Evolutionary conservation across 2,113 vertebrate species (phyloP).

Genomic region (Garra rufa): DNA sequence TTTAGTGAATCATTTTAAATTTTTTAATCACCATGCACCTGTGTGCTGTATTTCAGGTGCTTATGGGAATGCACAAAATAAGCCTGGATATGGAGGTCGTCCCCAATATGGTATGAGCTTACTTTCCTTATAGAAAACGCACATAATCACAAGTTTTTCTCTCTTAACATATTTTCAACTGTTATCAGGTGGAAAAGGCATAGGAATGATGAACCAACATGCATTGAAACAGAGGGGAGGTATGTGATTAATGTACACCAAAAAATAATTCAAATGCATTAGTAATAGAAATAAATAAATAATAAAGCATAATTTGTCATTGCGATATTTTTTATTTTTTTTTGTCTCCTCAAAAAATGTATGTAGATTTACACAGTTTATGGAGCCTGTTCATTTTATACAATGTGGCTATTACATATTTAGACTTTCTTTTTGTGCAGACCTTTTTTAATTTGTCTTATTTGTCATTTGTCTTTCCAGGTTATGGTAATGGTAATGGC

Average conservation of each 20-base stretch:
- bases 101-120: conserved; percentile 64
- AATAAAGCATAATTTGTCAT: too few species aligned
- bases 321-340: too few species aligned
- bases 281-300: too few species aligned
- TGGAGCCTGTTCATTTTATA: not conserved
- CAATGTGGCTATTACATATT: conserved; percentile 7
- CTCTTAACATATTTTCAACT: not conserved
- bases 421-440: not conserved
- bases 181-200: conserved; percentile 53
- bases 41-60: conserved; percentile 52
- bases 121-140: not conserved
- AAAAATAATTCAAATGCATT: not conserved
- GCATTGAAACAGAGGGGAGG: conserved; percentile 60
- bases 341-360: too few species aligned
- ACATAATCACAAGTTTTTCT: not conserved
- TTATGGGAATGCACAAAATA: conserved; percentile 61
- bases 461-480: conserved; percentile 44
- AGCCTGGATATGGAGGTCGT: conserved; percentile 61
- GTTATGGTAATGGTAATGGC: conserved; percentile 61
- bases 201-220: conserved; percentile 61
- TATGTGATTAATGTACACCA: conserved; percentile 19
- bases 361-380: not conserved
- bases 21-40: not conserved
- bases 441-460: not conserved
- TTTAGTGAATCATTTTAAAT: not conserved